phyloP scores from a whole-genome alignment of 2,113 vertebrate genomes.

The Carollia perspicillata region DNA sequence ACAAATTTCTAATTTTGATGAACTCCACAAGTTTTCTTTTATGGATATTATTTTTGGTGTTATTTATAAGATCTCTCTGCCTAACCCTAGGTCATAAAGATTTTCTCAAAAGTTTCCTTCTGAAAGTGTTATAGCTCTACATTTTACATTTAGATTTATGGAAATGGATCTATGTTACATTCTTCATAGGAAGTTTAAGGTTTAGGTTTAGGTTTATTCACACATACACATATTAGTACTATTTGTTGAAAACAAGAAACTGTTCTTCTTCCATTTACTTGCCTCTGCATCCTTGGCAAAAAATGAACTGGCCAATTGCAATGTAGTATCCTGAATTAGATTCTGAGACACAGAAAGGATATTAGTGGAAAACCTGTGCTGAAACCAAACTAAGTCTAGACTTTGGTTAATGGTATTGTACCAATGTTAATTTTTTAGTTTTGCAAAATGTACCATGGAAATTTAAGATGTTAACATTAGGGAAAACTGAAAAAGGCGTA shows the following conservation, averaged over 20 bases:
- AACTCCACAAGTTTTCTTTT: background rate
- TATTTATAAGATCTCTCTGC: background rate
- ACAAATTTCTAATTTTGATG: background rate
- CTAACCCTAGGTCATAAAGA: background rate
- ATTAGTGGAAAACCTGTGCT: background rate
- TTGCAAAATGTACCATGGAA: background rate
- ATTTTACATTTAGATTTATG: background rate
- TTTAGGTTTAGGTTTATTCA: background rate
- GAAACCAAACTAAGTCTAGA: background rate
- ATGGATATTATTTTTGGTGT: background rate
- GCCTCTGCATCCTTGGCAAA: background rate
- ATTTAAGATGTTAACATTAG: background rate
- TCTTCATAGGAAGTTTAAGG: background rate
- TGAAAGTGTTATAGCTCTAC: background rate
- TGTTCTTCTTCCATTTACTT: background rate
- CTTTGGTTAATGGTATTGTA: background rate
- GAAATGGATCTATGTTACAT: background rate
- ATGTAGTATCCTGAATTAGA: background rate
- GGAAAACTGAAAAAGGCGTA: background rate
- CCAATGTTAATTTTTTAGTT: background rate
- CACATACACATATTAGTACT: background rate
- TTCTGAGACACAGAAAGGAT: background rate
- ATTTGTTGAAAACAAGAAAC: background rate
- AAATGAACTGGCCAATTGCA: constrained; percentile 23
- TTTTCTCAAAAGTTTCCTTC: background rate